Base-by-base conservation (phyloP, 2,797 vertebrate genomes). In the Neomorphus geoffroyi region DNA sequence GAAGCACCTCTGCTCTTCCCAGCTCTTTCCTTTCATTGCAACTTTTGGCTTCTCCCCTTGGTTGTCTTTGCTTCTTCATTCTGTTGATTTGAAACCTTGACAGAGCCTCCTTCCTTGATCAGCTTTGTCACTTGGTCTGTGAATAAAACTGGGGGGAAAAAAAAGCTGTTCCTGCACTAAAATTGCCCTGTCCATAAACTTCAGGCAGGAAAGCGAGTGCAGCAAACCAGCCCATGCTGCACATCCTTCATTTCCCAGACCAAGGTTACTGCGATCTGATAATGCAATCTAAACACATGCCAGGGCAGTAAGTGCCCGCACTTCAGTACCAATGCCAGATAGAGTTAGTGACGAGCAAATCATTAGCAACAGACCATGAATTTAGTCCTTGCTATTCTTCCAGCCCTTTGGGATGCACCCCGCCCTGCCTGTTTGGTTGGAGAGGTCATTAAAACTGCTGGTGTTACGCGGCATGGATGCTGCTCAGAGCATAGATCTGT, bases 231-330 rank as follows among this genome's bases (percentile, higher is more conserved):
- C 70, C 58, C 13, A 2, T 6, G 0, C 45, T 65, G 61, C 50
- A 50, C 1, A 0, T 50, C 46, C 46, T 46, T 41, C 8, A 7
- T 80, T 32, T 70, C 53, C 41, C 28, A 3, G 43, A 24, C 28
- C 79, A 94, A 92, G 65, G 61, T 80, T 91, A 69, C 7, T 90
- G 81, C 71, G 26, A 8, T 86, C 85, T 90, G 81, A 67, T 83
- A 46, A 46, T 46, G 11, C 46, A 9, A 46, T 22, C 21, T 22
- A 46, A 46, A 46, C 21, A 22, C 46, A 46, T 46, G 46, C 19
- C 46, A 46, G 46, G 46, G 46, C 46, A 46, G 19, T 28, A 13
- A 54, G 32, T 79, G 33, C 45, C 61, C 83, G 80, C 67, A 57
- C 80, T 96, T 90, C 62, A n/a, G 41, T 58, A 71, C 37, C 0